Evolutionary conservation across 2,113 vertebrate genomes (phyloP), one percentile per base, ranked within the genome.

Genomic region (Brachypteracias leptosomus): DNA sequence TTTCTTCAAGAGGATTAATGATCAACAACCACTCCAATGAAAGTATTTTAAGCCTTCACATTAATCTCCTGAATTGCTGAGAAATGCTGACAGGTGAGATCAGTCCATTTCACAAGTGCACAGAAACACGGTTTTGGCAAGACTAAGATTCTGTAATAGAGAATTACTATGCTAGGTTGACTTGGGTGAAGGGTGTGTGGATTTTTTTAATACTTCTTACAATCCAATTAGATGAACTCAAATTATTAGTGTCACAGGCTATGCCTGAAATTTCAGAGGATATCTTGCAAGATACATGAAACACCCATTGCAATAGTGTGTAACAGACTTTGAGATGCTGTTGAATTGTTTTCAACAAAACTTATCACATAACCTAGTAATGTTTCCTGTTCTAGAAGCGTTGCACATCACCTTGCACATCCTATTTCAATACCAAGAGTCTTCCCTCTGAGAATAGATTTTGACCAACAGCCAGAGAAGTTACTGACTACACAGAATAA

Each of bases 81-180:
- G 54, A 96, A 96, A 51, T 95, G 95, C 95, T 97, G 93, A 96
- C 92, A 96, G 92, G 90, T 89, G 76, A 94, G 88, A 95, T 83
- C 85, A 93, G 90, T 72, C 59, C 85, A 77, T 88, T 94, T 93
- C 90, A 86, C 68, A 93, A 97, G 76, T 47, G 75, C 59, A 77
- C 44, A 91, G 72, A 78, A 85, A 57, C 54, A 79, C 1, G 3
- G 61, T 84, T 95, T 86, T 80, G 92, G 93, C 90, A 94, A 86
- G 90, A 84, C 52, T 26, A 29, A 51, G 65, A 74, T 38, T 94
- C 88, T 54, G 35, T 47, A 91, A 94, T 3, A 81, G 7, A 66
- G 68, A 67, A 72, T 92, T 91, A 86, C 65, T 90, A 54, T 16
- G 54, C 19, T 65, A 63, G 18, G 35, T 78, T 88, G 81, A 61